A percentile compares a stretch with the other conserved stretches of the same genome.
These are phyloP conservation scores for Leptothorax acervorum DNA, from an alignment of 2,888 invertebrate genomes.

Conservation along the genomic window DNA sequence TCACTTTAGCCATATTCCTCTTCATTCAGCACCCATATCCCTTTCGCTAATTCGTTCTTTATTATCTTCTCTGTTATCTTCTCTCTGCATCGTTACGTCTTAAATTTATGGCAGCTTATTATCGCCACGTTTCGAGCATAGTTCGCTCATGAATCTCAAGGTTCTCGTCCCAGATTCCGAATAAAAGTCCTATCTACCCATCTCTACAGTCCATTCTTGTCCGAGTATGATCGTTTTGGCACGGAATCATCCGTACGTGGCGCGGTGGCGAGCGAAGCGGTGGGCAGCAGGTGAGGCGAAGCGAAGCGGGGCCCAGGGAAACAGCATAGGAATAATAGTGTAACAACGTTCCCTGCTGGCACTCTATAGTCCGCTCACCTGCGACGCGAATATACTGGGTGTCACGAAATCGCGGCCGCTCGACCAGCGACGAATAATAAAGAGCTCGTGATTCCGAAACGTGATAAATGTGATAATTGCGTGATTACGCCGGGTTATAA, in stretches of 20 bases:
- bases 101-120: slow-evolving; percentile 19
- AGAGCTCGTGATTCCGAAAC: neutral
- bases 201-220: slow-evolving; percentile 18
- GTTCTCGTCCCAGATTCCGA: slow-evolving; percentile 30
- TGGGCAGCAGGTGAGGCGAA: slow-evolving; percentile 76
- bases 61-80: slow-evolving; percentile 9
- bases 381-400: slow-evolving; percentile 74
- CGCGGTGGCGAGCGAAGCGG: slow-evolving; percentile 55
- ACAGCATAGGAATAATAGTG: slow-evolving; percentile 79
- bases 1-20: neutral
- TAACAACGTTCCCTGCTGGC: slow-evolving; percentile 82
- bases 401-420: slow-evolving; percentile 37
- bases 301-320: slow-evolving; percentile 72
- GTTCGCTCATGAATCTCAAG: neutral
- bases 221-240: slow-evolving; percentile 57
- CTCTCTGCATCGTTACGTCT: neutral
- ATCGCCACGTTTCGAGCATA: neutral
- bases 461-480: neutral
- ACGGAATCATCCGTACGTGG: slow-evolving; percentile 51
- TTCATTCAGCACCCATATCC: neutral
- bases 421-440: slow-evolving; percentile 9
- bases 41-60: slow-evolving; percentile 11
- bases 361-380: slow-evolving; percentile 81
- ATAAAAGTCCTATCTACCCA: slow-evolving; percentile 36
- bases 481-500: neutral